These are phyloP conservation scores for Hemicrepidius hirtus DNA, from an alignment of 2,888 invertebrate species.

Conservation along the genomic window DNA sequence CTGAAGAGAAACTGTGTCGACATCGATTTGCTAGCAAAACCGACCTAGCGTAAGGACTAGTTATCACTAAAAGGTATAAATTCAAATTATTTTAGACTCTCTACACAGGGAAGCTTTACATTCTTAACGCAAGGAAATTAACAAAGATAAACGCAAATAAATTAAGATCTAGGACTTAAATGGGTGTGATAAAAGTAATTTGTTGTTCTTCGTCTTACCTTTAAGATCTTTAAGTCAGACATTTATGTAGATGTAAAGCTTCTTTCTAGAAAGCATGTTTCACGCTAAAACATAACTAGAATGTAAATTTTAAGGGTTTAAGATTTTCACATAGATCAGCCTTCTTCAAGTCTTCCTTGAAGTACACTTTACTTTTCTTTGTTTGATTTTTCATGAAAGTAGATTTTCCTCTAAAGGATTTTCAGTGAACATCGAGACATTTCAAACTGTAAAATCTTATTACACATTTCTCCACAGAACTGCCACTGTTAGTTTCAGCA, in stretches of 20 bases:
- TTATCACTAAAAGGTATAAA: no score
- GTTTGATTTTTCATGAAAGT: neutral
- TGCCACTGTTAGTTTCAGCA: no score
- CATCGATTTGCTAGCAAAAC: no score
- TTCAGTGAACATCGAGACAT: neutral
- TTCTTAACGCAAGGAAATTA: neutral
- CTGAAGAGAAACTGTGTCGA: no score
- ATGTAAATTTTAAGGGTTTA: conserved; percentile 16
- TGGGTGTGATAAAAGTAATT: conserved; percentile 14
- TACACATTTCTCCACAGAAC: no score
- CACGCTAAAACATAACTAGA: neutral
- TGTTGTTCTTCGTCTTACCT: conserved; percentile 17
- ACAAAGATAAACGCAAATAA: conserved; percentile 13
- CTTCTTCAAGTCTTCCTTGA: neutral
- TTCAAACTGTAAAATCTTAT: neutral
- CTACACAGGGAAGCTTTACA: neutral
- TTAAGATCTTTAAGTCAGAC: conserved; percentile 24
- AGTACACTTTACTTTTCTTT: conserved; percentile 9
- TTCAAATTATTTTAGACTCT: no score
- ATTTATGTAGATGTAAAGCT: conserved; percentile 10
- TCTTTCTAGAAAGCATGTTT: neutral
- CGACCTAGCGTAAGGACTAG: no score
- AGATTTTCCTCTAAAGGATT: conserved; percentile 5
- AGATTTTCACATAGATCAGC: neutral
- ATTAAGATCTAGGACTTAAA: conserved; percentile 18